Evolutionary conservation across 2,113 vertebrate species (phyloP), one percentile per base, ranked within the genome.

Genomic region (Sciurus niger): DNA sequence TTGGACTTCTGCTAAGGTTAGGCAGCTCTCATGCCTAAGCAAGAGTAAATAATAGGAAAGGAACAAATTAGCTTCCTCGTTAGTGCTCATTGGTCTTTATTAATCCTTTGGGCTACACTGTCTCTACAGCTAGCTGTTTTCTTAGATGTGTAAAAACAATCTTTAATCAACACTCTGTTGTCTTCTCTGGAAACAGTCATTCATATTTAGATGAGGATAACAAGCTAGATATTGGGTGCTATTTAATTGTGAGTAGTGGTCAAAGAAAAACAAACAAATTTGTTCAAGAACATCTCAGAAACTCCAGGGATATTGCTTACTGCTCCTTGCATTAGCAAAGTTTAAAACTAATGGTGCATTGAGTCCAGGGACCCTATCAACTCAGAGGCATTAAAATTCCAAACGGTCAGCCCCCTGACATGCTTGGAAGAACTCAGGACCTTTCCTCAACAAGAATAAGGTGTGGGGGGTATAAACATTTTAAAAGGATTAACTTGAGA

Each of bases 11-110:
- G 72, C 34, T 68, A 28, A 95, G 65, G 13, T 0, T 51, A 79
- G 93, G 53, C 67, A 97, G 37, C 83, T 90, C 9, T 2, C 93
- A 32, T 67, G 25, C 89, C 89, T 89, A 34, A 97, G 85, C 34
- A 95, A 82, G 24, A 96, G 32, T 94, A 79, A 98, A 79, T 76
- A 96, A 68, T 32, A 97, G 67, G 63, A 95, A 92, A 22, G 82
- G 46, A 96, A 85, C 22, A 96, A 97, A 96, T 43, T 97, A 70
- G 65, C 60, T 93, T 84, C 84, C 79, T 98, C 95, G 17, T 96
- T 83, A 76, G 10, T 82, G 70, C 28, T 97, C 96, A 80, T 83
- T 70, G 96, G 48, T 60, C 83, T 98, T 98, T 95, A 95, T 96
- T 97, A 96, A 96, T 85, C 90, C 78, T 95, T 84, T 84, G 34